Evolutionary conservation across 2,113 vertebrate species (phyloP).

Genomic region (Heliornis fulica): DNA sequence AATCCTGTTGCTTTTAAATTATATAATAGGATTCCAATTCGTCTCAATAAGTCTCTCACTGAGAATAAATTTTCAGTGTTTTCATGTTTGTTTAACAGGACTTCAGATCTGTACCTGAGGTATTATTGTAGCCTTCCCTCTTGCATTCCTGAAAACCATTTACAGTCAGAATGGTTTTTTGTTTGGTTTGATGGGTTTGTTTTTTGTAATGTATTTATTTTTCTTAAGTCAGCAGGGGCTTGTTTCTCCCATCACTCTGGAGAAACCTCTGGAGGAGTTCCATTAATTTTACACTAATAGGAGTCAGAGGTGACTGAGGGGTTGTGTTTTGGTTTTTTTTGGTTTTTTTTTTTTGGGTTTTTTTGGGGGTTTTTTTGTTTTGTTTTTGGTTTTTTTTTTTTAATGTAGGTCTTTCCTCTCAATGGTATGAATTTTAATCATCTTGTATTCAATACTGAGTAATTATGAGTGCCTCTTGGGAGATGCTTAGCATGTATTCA

Average conservation of each 20-base stretch:
- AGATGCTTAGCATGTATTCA: not conserved
- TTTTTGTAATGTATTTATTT: not conserved
- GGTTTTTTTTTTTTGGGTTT: not conserved
- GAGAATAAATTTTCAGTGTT: not conserved
- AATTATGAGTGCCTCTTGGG: slow-evolving; percentile 8
- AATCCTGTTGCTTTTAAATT: not conserved
- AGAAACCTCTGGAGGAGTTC: not conserved
- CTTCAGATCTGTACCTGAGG: not conserved
- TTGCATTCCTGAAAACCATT: not conserved
- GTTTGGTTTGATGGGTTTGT: not conserved
- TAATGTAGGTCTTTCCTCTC: not conserved
- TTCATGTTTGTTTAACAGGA: not conserved
- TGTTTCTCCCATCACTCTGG: not conserved
- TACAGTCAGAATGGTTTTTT: not conserved
- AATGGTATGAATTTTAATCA: not conserved
- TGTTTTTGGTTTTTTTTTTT: not conserved
- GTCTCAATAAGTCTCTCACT: not conserved
- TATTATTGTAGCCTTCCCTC: not conserved
- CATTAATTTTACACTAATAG: not conserved
- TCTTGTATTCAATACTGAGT: not conserved
- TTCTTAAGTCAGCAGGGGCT: not conserved
- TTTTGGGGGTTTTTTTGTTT: not conserved
- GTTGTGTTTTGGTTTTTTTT: not conserved
- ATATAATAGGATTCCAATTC: not conserved
- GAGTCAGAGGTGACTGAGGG: not conserved